phyloP scores from a whole-genome alignment of 2,113 vertebrate genomes.

The Hippocampus guttulatus region DNA sequence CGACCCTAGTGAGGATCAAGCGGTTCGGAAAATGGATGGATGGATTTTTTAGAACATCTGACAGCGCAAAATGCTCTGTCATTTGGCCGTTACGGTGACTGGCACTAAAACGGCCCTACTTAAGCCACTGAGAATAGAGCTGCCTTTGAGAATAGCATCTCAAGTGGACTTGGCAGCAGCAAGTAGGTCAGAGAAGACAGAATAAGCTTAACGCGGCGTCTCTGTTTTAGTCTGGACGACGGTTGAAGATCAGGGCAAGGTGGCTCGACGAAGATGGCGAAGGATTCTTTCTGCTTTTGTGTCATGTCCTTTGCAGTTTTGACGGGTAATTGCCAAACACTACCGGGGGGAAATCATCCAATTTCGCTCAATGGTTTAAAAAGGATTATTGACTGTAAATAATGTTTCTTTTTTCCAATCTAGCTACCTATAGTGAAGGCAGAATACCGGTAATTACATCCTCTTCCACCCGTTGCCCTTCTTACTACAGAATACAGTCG shows the following conservation, averaged over 20 bases:
- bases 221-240: slow-evolving; percentile 1
- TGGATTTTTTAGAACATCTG: background rate
- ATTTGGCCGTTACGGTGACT: slow-evolving; percentile 38
- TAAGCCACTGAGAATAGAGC: slow-evolving; percentile 56
- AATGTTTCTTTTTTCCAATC: no score
- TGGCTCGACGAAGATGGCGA: background rate
- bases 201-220: background rate
- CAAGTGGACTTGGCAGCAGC: slow-evolving; percentile 12
- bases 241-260: slow-evolving; percentile 14
- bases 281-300: background rate
- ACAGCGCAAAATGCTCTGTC: slow-evolving; percentile 34
- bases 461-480: no score
- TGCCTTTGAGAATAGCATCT: slow-evolving; percentile 42
- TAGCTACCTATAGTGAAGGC: no score
- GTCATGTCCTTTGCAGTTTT: background rate
- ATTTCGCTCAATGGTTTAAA: no score
- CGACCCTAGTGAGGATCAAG: no score
- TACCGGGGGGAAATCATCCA: no score
- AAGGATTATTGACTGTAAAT: no score
- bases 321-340: background rate
- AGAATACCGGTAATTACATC: no score
- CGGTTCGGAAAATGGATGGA: no score
- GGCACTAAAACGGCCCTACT: slow-evolving; percentile 42
- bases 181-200: slow-evolving; percentile 13
- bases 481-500: no score